Conservation (phyloP, 2,113 vertebrate species). For the Oncorhynchus mykiss region DNA sequence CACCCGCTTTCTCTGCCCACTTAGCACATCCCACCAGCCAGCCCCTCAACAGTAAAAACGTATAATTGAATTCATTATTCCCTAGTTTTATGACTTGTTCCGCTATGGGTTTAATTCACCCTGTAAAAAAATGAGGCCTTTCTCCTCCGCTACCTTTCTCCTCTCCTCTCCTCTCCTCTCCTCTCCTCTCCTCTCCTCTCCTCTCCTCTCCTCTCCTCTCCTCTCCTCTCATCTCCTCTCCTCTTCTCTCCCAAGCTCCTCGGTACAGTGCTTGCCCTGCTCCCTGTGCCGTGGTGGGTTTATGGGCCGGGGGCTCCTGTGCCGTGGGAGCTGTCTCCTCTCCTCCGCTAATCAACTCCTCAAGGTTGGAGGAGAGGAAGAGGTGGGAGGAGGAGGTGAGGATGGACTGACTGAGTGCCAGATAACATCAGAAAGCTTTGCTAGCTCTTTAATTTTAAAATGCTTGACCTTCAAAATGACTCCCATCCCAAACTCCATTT, state of each 20-base stretch:
- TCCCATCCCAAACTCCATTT: conserved; percentile 56
- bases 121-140: conserved; percentile 72
- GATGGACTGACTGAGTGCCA: conserved; percentile 45
- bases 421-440: conserved; percentile 43
- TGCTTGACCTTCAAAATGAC: conserved; percentile 68
- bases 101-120: conserved; percentile 76
- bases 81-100: conserved; percentile 77
- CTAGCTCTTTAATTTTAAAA: conserved; percentile 63
- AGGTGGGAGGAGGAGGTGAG: conserved; percentile 42
- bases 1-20: conserved; percentile 62
- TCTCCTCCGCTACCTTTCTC: conserved; percentile 32
- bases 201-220: conserved; percentile 21
- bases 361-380: conserved; percentile 64
- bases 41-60: conserved; percentile 76
- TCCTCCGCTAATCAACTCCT: conserved; percentile 70
- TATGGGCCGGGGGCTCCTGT: conserved; percentile 58
- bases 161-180: too few species aligned
- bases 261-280: neutral
- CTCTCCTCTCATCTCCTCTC: neutral
- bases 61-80: conserved; percentile 81
- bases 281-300: conserved; percentile 42
- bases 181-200: too few species aligned
- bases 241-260: conserved; percentile 39
- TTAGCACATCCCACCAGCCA: conserved; percentile 74
- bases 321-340: conserved; percentile 65